Base-by-base conservation (phyloP, 2,113 vertebrate genomes). In the Sturnira hondurensis region DNA sequence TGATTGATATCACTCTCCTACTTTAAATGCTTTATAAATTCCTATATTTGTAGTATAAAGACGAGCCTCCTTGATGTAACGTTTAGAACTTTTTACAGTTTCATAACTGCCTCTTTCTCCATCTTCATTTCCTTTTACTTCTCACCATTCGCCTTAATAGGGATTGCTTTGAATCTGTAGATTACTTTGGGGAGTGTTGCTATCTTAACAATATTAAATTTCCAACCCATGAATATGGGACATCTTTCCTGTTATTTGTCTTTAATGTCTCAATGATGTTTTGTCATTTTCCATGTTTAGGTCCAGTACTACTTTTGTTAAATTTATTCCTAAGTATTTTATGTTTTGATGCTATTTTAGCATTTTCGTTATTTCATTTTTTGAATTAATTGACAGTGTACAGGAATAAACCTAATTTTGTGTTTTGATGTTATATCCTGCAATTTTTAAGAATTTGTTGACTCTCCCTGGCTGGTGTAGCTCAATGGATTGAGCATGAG, bases 351-450 rank as follows among this genome's bases (percentile, higher is more conserved):
- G 1, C 9, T 31, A 16, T 54, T 71, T 54, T 76, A 86, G 17
- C 83, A 28, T 80, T 76, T 89, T 61, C 31, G 76, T 78, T 11
- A 89, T 73, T 91, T 94, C 65, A 74, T 36, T 92, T 82, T 87
- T 87, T 61, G 15, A 74, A 74, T 89, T 90, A 58, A 65, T 63
- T 90, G 36, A 58, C 63, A 43, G 8, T 92, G 7, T 89, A 45
- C 24, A 61, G 19, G 63, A 81, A 86, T 88, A 67, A 20, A 93
- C 50, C 50, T 45, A 41, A 47, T 70, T 90, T 63, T 78, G 33
- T 83, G 33, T 87, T 58, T 87, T 63, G n/a, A 91, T 41, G 33
- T 90, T 87, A 41, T 87, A 45, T 87, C 45, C 14, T 83, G 3
- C 11, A 78, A 70, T 33, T 84, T 90, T 78, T 31, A 54, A n/a